A percentile compares a stretch with the other conserved stretches of the same genome.
These are phyloP conservation scores for Drosophila sp. DNA, from an alignment of 1,140 invertebrate species.

Conservation along the genomic window DNA sequence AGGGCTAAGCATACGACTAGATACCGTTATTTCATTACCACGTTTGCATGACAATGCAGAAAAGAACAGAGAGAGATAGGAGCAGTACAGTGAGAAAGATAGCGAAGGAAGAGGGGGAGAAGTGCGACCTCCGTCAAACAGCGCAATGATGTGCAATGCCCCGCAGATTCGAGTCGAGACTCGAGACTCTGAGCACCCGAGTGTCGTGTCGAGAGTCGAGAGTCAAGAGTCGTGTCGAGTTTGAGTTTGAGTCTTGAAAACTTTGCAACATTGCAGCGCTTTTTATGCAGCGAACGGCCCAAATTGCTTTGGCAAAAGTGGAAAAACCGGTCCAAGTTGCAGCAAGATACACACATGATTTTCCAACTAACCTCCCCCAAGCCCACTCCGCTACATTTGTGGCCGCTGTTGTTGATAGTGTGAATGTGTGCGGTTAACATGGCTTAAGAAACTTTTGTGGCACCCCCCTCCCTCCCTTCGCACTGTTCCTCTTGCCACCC, in stretches of 20 bases:
- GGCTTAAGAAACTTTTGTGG: constrained; percentile 79
- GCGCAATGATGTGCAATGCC: constrained; percentile 32
- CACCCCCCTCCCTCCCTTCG: neutral
- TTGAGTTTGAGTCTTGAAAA: constrained; percentile 40
- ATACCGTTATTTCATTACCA: constrained; percentile 80
- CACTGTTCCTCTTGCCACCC: neutral
- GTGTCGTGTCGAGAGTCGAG: too few species aligned
- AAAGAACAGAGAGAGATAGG: constrained; percentile 12
- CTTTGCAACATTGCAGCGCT: constrained; percentile 60
- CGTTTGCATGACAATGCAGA: constrained; percentile 77
- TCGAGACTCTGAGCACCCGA: constrained; percentile 17
- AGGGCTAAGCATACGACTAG: constrained; percentile 15
- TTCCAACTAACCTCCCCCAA: constrained; percentile 12
- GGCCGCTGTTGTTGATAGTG: constrained; percentile 49
- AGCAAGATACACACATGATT: constrained; percentile 59
- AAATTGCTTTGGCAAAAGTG: constrained; percentile 83
- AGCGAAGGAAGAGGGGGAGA: neutral
- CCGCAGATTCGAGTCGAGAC: constrained; percentile 10
- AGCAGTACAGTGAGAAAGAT: too few species aligned
- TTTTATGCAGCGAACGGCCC: constrained; percentile 55
- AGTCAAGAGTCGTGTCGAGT: constrained; percentile 21
- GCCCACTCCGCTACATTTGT: neutral
- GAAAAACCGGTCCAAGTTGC: constrained; percentile 77
- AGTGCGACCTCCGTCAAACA: constrained; percentile 22
- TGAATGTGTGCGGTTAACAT: constrained; percentile 79